Percentiles rank a stretch among this genome's conserved stretches.
Conservation (phyloP, 2,113 vertebrate species). For the Rhineura floridana region DNA sequence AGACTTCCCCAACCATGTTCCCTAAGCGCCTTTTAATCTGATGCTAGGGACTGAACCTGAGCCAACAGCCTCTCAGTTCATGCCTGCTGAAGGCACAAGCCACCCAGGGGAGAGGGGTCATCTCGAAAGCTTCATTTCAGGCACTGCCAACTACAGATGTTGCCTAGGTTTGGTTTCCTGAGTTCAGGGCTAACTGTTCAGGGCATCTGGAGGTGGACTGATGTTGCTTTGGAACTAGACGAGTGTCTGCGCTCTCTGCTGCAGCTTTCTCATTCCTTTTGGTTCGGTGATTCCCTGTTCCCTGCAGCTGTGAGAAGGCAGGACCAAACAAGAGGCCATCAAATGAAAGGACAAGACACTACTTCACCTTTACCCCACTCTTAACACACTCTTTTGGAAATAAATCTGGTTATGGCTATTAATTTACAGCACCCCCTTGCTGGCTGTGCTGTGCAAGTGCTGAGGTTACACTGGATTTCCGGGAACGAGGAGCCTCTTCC, state of each 20-base stretch:
- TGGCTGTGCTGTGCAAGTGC: background rate
- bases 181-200: background rate
- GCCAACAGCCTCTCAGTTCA: too few relatives aligned
- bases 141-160: background rate
- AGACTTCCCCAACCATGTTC: too few relatives aligned
- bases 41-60: background rate
- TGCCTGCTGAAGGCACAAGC: too few relatives aligned
- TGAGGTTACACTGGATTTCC: constrained; percentile 18
- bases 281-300: background rate
- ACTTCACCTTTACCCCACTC: background rate
- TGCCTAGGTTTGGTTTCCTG: background rate
- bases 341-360: background rate
- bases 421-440: background rate
- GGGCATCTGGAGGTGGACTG: too few relatives aligned
- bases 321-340: too few relatives aligned
- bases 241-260: background rate
- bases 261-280: background rate
- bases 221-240: background rate
- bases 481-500: constrained; percentile 4
- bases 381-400: background rate
- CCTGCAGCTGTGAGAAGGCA: background rate
- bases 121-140: background rate
- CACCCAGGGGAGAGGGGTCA: background rate
- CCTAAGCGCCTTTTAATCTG: background rate
- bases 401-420: background rate